phyloP scores from a whole-genome alignment of 2,888 invertebrate genomes.

The Amphipyra tragopoginis region DNA sequence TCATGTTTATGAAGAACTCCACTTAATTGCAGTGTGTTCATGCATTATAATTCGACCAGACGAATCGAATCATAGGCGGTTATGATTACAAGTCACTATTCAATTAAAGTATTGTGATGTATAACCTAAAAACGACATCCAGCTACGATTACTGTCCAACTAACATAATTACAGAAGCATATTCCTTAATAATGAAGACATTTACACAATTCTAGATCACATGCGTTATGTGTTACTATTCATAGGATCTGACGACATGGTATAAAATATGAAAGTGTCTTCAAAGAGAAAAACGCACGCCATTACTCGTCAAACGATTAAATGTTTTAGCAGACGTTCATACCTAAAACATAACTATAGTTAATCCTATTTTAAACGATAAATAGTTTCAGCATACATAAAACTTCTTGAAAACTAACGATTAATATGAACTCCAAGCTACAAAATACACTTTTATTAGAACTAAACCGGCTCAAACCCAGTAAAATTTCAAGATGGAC shows the following conservation, averaged over 20 bases:
- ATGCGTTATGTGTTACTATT: conserved; percentile 67
- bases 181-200: conserved; percentile 55
- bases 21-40: conserved; percentile 58
- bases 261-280: conserved; percentile 89
- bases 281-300: conserved; percentile 91
- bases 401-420: conserved; percentile 86
- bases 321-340: conserved; percentile 86
- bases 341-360: conserved; percentile 94
- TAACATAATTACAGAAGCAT: conserved; percentile 58
- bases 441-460: conserved; percentile 89
- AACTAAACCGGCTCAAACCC: conserved; percentile 93
- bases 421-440: conserved; percentile 83
- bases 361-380: conserved; percentile 90
- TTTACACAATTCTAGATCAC: conserved; percentile 65
- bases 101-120: conserved; percentile 84
- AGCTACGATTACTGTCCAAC: conserved; percentile 72
- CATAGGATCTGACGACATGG: conserved; percentile 76
- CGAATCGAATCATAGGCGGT: conserved; percentile 77
- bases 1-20: conserved; percentile 69
- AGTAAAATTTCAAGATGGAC: conserved; percentile 94
- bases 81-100: conserved; percentile 87
- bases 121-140: conserved; percentile 90
- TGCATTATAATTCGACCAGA: conserved; percentile 59
- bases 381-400: conserved; percentile 84
- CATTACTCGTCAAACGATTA: conserved; percentile 91